Evolutionary conservation across 2,888 invertebrate species (phyloP).

Genomic region (Malthinus flaveolus): DNA sequence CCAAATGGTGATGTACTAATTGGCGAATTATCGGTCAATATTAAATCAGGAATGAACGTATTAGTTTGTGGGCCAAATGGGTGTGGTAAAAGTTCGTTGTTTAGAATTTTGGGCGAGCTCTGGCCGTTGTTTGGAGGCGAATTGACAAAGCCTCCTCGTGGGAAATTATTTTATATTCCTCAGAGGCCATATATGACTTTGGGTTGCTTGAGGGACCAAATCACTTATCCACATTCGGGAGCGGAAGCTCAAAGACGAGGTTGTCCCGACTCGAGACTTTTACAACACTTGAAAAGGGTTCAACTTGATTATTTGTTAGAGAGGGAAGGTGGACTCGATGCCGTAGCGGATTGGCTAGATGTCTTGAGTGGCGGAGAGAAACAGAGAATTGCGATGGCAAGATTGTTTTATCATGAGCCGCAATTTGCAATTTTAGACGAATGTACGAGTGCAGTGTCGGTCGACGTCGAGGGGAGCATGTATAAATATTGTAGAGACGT

Average conservation of each 20-base stretch:
- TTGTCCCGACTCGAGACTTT: constrained; percentile 76
- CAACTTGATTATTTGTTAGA: constrained; percentile 82
- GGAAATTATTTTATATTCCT: constrained; percentile 96
- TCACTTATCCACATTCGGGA: constrained; percentile 92
- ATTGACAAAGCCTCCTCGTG: constrained; percentile 91
- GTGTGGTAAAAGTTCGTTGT: constrained; percentile 96
- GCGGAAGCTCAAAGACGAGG: constrained; percentile 82
- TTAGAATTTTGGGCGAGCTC: constrained; percentile 93
- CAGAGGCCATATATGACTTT: constrained; percentile 98
- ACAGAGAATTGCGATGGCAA: constrained; percentile 97
- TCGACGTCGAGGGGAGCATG: constrained; percentile 98
- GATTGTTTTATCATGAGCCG: constrained; percentile 95
- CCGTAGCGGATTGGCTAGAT: constrained; percentile 98
- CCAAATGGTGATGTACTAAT: constrained; percentile 97
- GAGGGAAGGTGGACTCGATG: constrained; percentile 87
- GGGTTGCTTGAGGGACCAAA: constrained; percentile 86
- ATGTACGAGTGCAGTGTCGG: constrained; percentile 97
- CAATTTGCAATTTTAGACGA: constrained; percentile 99
- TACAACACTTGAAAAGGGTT: constrained; percentile 76
- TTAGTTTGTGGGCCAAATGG: constrained; percentile 99
- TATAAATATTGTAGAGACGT: constrained; percentile 89
- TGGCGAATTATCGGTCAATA: constrained; percentile 87
- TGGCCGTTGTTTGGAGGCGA: constrained; percentile 97
- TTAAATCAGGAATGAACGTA: constrained; percentile 88
- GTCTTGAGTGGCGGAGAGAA: constrained; percentile 98